These are phyloP conservation scores for Piscicola geometra DNA, from an alignment of 2,888 invertebrate genomes.

Conservation along the genomic window DNA sequence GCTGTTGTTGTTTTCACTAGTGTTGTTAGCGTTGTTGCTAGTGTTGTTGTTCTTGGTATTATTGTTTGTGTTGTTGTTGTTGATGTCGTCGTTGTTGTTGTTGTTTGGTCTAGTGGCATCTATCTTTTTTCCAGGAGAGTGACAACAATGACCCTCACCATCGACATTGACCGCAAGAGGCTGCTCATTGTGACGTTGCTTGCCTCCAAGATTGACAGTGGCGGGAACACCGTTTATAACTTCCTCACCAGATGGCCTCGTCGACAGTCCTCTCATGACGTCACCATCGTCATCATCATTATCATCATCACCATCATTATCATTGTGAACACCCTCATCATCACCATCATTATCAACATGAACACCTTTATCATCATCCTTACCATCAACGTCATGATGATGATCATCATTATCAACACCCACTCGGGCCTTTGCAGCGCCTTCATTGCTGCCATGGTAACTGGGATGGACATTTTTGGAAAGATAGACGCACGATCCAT, in stretches of 20 bases:
- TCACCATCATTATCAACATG: neutral
- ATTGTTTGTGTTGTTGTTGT: neutral
- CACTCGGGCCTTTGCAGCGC: neutral
- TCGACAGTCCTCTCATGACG: too few relatives aligned
- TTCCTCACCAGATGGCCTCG: too few relatives aligned
- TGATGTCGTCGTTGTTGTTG: neutral
- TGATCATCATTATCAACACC: neutral
- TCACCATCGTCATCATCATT: neutral
- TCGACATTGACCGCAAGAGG: too few relatives aligned
- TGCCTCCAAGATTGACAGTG: too few relatives aligned
- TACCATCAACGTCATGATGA: neutral
- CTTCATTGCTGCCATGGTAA: neutral
- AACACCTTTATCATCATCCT: neutral
- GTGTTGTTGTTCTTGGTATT: neutral
- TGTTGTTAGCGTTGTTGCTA: neutral
- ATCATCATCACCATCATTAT: neutral
- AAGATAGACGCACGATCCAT: too few relatives aligned
- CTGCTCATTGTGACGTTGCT: too few relatives aligned
- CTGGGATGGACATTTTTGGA: too few relatives aligned
- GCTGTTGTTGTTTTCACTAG: neutral
- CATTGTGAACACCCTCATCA: neutral
- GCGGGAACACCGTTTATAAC: too few relatives aligned
- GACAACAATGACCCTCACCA: too few relatives aligned
- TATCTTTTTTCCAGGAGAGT: neutral
- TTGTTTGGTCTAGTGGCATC: neutral